These are phyloP conservation scores for Aelia acuminata DNA, from an alignment of 2,888 invertebrate genomes.

Conservation along the genomic window DNA sequence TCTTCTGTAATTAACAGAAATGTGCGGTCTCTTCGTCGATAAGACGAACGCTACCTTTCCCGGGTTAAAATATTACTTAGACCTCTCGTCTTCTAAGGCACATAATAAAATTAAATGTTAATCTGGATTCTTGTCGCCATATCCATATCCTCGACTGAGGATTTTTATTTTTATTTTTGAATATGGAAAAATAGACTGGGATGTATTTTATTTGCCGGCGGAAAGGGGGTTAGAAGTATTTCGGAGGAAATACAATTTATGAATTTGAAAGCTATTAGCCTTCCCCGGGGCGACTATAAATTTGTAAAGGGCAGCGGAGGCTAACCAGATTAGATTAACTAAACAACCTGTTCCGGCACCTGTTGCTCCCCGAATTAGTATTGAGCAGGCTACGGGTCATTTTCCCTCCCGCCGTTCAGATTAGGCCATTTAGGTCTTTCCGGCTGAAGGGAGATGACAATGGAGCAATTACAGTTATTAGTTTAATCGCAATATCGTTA, in stretches of 20 bases:
- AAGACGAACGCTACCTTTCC: too few species aligned
- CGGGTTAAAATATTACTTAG: too few species aligned
- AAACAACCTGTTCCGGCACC: slow-evolving; percentile 28
- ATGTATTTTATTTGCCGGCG: not conserved
- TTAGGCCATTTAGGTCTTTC: slow-evolving; percentile 25
- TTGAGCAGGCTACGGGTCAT: slow-evolving; percentile 29
- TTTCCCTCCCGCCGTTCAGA: not conserved
- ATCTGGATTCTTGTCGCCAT: too few species aligned
- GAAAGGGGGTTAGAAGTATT: not conserved
- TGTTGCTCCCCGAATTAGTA: slow-evolving; percentile 16
- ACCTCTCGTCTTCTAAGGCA: too few species aligned
- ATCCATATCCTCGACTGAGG: too few species aligned
- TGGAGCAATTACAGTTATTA: slow-evolving; percentile 21
- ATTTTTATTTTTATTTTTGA: too few species aligned
- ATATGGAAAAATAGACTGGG: too few species aligned
- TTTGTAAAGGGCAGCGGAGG: not conserved
- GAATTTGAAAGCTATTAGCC: slow-evolving; percentile 21
- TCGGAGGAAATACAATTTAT: slow-evolving; percentile 5
- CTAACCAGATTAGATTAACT: slow-evolving; percentile 33
- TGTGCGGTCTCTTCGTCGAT: too few species aligned
- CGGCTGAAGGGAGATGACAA: slow-evolving; percentile 18
- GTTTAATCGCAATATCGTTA: not conserved
- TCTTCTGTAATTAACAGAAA: too few species aligned
- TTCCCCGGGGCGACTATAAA: not conserved
- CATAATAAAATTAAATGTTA: too few species aligned